Evolutionary conservation across 2,888 invertebrate genomes (phyloP), one percentile per base, ranked within the genome.

Genomic region (Matsumyia berberina): DNA sequence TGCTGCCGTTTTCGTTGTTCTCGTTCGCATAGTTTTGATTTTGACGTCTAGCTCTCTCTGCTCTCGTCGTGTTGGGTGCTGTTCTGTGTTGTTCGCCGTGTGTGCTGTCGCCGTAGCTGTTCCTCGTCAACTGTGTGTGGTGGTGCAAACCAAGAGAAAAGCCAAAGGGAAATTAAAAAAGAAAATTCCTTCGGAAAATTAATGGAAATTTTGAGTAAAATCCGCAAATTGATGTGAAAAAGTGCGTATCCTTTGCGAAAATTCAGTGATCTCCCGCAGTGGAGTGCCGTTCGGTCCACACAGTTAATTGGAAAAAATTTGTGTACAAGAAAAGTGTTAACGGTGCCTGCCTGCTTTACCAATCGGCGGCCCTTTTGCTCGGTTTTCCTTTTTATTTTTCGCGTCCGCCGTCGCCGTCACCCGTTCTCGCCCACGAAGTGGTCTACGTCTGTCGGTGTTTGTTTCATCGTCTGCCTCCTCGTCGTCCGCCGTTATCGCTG

Each of bases 281-380:
- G 19, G 29, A 57, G 17, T 81, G 62, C 33, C 55, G 69, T 39
- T 69, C 58, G 76, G 53, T 78, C 60, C 53, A 49, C 77, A 35
- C 42, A 67, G 39, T 82, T 60, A 55, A 66, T 78, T 78, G 67
- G 60, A 66, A 66, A 79, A 83, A 66, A 31, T 24, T 78, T 78
- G 60, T 79, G 44, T 53, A 76, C 64, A 79, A 74, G 79, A 67
- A 82, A 83, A 83, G 73, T 79, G 73, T 69, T 83, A 83, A 83
- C 83, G 83, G 83, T 73, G 78, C 73, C 31, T 70, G 44, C 55
- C 35, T 81, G 37, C 66, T 60, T 77, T 39, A 35, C 72, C 60
- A 78, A 49, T 78, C 66, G 60, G 72, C 42, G 66, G 72, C 42
- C 55, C 42, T 69, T 70, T 31, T 51, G 76, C 35, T 70, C 17